Percentiles rank a stretch among this genome's conserved stretches.
These are phyloP conservation scores for Myrmecobius fasciatus DNA, from an alignment of 2,113 vertebrate genomes.

Conservation along the genomic window DNA sequence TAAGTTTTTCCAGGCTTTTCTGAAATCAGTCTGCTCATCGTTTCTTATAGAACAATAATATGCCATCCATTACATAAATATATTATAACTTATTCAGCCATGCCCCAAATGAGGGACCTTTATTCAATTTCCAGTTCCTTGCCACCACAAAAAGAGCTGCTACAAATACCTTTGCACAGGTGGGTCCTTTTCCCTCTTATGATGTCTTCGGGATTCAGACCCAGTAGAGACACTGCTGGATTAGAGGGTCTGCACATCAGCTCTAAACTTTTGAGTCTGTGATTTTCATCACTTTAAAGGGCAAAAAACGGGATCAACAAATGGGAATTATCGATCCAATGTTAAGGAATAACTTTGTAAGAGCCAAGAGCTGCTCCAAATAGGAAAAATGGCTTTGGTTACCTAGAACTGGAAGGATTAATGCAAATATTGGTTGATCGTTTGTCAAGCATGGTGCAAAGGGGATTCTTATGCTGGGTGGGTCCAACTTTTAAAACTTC, in stretches of 20 bases:
- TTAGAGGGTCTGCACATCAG: not conserved
- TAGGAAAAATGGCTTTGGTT: not conserved
- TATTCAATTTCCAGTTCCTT: no score
- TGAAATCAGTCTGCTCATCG: no score
- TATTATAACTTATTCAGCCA: no score
- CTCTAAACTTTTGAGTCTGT: not conserved
- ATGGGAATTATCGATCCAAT: not conserved
- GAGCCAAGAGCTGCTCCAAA: not conserved
- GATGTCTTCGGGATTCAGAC: no score
- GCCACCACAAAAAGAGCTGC: no score
- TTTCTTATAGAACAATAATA: no score
- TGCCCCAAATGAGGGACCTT: no score
- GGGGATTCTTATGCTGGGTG: not conserved
- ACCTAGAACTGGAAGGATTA: not conserved
- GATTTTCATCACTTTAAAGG: not conserved
- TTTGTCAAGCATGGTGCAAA: not conserved
- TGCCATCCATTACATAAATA: no score
- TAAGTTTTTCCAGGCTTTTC: no score
- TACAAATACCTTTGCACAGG: no score
- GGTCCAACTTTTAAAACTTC: not conserved
- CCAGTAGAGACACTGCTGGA: no score
- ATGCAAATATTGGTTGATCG: not conserved
- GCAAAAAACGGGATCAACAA: accelerated
- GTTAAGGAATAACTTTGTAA: not conserved
- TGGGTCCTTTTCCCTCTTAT: no score